Percentiles rank a stretch among this genome's conserved stretches.
Conservation (phyloP, 2,113 vertebrate genomes). For the Megaleporinus macrocephalus region DNA sequence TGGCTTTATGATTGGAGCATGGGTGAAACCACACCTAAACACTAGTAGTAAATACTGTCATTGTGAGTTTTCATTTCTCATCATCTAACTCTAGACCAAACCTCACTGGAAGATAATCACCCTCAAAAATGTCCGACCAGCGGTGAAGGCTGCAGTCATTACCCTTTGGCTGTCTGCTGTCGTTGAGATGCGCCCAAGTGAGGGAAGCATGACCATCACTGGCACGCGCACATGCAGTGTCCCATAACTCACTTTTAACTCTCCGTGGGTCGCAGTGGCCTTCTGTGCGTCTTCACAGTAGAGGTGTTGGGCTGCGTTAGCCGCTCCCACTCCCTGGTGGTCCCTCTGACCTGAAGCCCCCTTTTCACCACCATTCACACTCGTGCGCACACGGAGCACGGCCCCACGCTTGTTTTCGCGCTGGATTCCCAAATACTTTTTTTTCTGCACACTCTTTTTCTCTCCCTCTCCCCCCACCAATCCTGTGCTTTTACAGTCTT, state of each 20-base stretch:
- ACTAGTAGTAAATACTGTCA: constrained; percentile 41
- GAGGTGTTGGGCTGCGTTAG: neutral
- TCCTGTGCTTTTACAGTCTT: constrained; percentile 40
- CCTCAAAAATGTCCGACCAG: constrained; percentile 40
- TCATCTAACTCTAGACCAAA: constrained; percentile 43
- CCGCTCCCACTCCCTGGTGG: constrained; percentile 56
- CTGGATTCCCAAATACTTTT: constrained; percentile 54
- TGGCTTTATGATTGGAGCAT: constrained; percentile 14
- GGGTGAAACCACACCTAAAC: constrained; percentile 35
- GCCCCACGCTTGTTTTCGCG: constrained; percentile 61
- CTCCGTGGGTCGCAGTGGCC: constrained; percentile 21
- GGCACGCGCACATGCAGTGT: neutral
- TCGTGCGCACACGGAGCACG: constrained; percentile 41
- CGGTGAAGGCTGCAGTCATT: neutral
- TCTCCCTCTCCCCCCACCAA: constrained; percentile 9
- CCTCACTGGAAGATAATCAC: constrained; percentile 46
- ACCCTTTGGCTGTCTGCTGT: constrained; percentile 30
- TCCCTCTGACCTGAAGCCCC: constrained; percentile 61
- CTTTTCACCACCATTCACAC: constrained; percentile 60
- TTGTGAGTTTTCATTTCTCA: constrained; percentile 43
- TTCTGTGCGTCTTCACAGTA: neutral
- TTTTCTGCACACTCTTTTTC: constrained; percentile 45
- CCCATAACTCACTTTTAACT: constrained; percentile 16
- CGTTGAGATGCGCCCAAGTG: neutral
- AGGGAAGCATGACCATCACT: constrained; percentile 15